phyloP scores from a whole-genome alignment of 2,113 vertebrate genomes.

The Sphaerodactylus townsendi region DNA sequence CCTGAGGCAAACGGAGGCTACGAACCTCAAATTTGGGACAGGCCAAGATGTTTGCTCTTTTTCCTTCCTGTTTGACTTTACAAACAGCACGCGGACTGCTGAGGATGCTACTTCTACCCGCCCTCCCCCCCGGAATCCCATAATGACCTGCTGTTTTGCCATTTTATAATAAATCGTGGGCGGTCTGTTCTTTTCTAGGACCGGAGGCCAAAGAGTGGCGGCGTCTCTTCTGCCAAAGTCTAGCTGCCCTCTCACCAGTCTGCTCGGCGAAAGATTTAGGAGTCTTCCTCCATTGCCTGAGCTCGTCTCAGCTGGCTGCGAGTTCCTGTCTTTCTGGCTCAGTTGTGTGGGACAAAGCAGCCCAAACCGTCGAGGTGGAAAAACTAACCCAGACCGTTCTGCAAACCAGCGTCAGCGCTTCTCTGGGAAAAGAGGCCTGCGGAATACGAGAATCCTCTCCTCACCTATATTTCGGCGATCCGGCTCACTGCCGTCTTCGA shows the following conservation, averaged over 20 bases:
- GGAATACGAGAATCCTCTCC: neutral
- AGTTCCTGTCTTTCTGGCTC: slow-evolving; percentile 24
- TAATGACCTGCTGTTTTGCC: neutral
- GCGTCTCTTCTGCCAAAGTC: no score
- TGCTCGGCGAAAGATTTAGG: slow-evolving; percentile 16
- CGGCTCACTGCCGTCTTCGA: neutral
- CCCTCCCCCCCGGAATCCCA: no score
- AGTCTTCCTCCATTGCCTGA: neutral
- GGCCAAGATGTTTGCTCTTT: no score
- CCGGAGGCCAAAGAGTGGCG: neutral
- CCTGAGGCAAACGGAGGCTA: no score
- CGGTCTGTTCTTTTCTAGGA: neutral
- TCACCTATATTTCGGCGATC: neutral
- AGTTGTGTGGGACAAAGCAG: neutral
- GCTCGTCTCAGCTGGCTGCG: neutral
- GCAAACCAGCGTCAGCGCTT: neutral
- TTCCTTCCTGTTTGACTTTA: no score
- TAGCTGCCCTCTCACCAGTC: neutral
- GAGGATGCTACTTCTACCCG: neutral
- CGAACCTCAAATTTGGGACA: no score
- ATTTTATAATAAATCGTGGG: neutral
- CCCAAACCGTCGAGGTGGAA: neutral
- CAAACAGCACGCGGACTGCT: no score
- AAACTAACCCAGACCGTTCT: neutral
- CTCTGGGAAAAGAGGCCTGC: neutral